Conservation (phyloP, 2,797 vertebrate species). For the Trachurus trachurus region DNA sequence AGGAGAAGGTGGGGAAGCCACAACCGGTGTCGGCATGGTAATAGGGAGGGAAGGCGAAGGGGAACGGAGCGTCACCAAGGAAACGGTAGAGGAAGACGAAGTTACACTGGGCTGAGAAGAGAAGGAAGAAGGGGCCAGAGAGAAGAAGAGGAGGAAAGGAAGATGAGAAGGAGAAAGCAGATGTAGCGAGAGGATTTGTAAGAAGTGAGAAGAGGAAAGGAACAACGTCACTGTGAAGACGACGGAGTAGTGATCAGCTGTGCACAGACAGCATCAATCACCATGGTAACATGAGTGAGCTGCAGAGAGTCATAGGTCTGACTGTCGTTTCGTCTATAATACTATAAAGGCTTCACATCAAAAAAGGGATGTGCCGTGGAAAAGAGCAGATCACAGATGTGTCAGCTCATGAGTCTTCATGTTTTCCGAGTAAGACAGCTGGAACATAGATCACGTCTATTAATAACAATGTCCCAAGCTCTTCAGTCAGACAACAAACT, state of each 20-base stretch:
- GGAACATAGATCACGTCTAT: not conserved
- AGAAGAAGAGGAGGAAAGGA: slow-evolving; percentile 80
- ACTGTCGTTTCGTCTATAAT: not conserved
- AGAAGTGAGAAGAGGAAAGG: slow-evolving; percentile 10
- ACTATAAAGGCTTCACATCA: not conserved
- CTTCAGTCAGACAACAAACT: slow-evolving; percentile 27
- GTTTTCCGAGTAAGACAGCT: slow-evolving; percentile 10
- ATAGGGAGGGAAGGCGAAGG: slow-evolving; percentile 84
- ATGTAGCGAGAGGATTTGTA: slow-evolving; percentile 25
- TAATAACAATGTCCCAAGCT: slow-evolving; percentile 32
- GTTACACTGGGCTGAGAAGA: slow-evolving; percentile 79
- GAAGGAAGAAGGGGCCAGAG: slow-evolving; percentile 78
- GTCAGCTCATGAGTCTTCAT: not conserved
- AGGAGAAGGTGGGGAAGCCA: slow-evolving; percentile 84
- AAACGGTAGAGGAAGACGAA: slow-evolving; percentile 80
- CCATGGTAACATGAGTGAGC: slow-evolving; percentile 27
- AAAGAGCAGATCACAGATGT: not conserved
- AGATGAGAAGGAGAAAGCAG: slow-evolving; percentile 72
- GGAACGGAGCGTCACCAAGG: slow-evolving; percentile 81
- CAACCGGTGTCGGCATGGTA: slow-evolving; percentile 84
- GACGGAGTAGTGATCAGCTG: slow-evolving; percentile 30
- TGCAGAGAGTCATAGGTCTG: slow-evolving; percentile 17
- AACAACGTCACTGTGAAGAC: slow-evolving; percentile 41
- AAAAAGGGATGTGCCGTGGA: not conserved
- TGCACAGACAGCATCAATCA: slow-evolving; percentile 8